phyloP scores from a whole-genome alignment of 2,113 vertebrate species.

The Triplophysa siluroides region DNA sequence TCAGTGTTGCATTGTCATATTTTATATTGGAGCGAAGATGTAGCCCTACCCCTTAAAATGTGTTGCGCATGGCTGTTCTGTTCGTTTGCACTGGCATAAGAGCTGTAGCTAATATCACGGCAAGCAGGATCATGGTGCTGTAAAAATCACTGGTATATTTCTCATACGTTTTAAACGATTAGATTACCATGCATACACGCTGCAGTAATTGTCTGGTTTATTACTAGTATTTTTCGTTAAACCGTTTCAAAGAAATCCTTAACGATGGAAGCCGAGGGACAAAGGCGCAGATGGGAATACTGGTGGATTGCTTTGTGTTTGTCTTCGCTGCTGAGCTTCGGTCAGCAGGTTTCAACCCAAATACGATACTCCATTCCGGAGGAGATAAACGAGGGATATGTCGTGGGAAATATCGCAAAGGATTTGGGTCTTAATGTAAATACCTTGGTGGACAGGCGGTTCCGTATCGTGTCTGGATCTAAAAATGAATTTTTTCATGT shows the following conservation, averaged over 20 bases:
- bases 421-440: constrained; percentile 61
- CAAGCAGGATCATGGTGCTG: neutral
- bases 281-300: constrained; percentile 14
- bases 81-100: too few species aligned
- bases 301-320: constrained; percentile 15
- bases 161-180: neutral
- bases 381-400: constrained; percentile 61
- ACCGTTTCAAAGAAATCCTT: neutral
- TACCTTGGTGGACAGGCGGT: constrained; percentile 53
- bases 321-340: constrained; percentile 7
- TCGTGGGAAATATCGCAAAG: constrained; percentile 62
- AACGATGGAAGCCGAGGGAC: constrained; percentile 6
- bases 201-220: too few species aligned
- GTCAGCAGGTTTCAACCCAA: constrained; percentile 17
- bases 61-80: constrained; percentile 14
- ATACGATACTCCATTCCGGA: constrained; percentile 60
- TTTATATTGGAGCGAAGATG: neutral
- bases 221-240: neutral
- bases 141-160: neutral
- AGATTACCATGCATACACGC: neutral
- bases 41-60: constrained; percentile 22
- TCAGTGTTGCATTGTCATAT: constrained; percentile 39
- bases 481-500: constrained; percentile 64
- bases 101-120: neutral
- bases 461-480: constrained; percentile 55